Evolutionary conservation across 2,113 vertebrate genomes (phyloP).

Genomic region (Pongo pygmaeus): DNA sequence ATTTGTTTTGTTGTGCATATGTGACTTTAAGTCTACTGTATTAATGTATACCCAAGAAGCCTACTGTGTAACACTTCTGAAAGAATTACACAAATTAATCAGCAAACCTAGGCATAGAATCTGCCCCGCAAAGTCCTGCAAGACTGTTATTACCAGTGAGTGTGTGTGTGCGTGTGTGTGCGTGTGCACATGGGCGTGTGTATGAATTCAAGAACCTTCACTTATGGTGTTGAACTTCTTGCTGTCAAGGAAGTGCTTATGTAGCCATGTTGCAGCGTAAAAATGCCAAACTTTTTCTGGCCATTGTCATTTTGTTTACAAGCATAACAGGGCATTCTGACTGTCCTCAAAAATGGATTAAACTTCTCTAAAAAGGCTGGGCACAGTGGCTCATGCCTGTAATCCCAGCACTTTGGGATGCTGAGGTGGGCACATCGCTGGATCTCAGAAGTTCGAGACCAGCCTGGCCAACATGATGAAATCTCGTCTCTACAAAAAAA

Average conservation of each 20-base stretch:
- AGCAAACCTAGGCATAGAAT: constrained; percentile 73
- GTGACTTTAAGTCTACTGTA: constrained; percentile 83
- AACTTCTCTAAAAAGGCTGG: neutral
- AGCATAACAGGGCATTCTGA: constrained; percentile 28
- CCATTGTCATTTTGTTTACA: constrained; percentile 33
- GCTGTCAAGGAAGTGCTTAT: constrained; percentile 21
- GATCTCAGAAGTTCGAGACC: too few relatives aligned
- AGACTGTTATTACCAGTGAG: constrained; percentile 61
- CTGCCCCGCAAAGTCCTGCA: constrained; percentile 69
- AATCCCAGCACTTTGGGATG: too few relatives aligned
- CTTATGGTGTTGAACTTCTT: constrained; percentile 24
- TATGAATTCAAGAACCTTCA: constrained; percentile 14
- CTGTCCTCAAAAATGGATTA: neutral
- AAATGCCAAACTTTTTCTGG: constrained; percentile 8
- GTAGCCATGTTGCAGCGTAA: constrained; percentile 8
- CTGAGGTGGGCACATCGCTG: too few relatives aligned
- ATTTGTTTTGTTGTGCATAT: constrained; percentile 83
- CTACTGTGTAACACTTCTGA: constrained; percentile 80
- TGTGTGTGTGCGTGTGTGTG: neutral
- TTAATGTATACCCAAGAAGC: constrained; percentile 79
- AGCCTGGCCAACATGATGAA: too few relatives aligned
- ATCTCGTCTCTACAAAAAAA: too few relatives aligned
- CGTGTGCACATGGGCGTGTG: neutral
- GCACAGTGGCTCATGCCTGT: too few relatives aligned
- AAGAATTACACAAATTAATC: constrained; percentile 79